Evolutionary conservation across 2,888 invertebrate species (phyloP).

Genomic region (Campoplex capitator): DNA sequence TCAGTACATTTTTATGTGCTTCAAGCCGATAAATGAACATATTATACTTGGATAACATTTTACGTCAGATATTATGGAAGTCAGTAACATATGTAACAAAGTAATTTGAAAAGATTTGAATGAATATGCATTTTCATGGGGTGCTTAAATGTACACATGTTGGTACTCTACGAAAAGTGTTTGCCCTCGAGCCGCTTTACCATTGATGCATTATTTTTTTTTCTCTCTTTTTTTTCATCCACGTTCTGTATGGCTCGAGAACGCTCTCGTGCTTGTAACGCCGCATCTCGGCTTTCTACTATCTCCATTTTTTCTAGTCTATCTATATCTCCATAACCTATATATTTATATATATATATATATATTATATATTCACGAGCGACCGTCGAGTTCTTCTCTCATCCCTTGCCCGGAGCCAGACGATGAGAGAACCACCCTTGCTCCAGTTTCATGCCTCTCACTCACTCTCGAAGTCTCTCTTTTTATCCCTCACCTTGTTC

Average conservation of each 20-base stretch:
- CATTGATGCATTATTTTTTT: slow-evolving; percentile 54
- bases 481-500: slow-evolving; percentile 25
- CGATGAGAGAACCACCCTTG: slow-evolving; percentile 49
- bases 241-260: slow-evolving; percentile 27
- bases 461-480: slow-evolving; percentile 30
- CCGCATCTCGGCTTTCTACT: slow-evolving; percentile 48
- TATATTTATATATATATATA: slow-evolving; percentile 15
- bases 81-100: neutral
- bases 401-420: slow-evolving; percentile 53
- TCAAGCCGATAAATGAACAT: too few relatives aligned
- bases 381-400: slow-evolving; percentile 36
- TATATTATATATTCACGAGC: neutral
- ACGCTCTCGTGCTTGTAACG: slow-evolving; percentile 38
- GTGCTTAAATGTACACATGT: slow-evolving; percentile 33
- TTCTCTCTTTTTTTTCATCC: slow-evolving; percentile 34
- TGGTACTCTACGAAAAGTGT: slow-evolving; percentile 39
- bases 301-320: slow-evolving; percentile 26
- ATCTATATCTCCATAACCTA: slow-evolving; percentile 38
- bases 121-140: slow-evolving; percentile 34
- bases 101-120: slow-evolving; percentile 22
- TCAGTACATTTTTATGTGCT: neutral
- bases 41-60: neutral
- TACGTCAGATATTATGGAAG: neutral
- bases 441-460: slow-evolving; percentile 36
- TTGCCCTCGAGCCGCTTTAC: slow-evolving; percentile 42